Evolutionary conservation across 2,797 vertebrate species (phyloP), one percentile per base, ranked within the genome.

Genomic region (Lophotriccus pileatus): DNA sequence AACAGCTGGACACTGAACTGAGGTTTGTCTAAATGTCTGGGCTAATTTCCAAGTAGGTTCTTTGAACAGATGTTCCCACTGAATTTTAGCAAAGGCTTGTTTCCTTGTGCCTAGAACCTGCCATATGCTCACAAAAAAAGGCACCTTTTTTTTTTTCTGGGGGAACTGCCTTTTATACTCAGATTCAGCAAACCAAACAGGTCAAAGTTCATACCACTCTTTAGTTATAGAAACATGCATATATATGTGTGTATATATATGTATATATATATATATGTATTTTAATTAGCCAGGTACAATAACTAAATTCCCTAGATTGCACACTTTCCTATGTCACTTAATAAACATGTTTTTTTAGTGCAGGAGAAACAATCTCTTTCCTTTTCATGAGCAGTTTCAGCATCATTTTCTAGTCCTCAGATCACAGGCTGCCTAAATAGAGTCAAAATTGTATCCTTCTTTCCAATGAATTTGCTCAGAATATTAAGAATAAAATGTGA

Each of bases 41-140:
- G 88, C 74, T 90, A 64, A 64, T 84, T 94, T 95, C 92, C 92
- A 93, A 93, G 74, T 76, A 82, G 80, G 90, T 92, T 90, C 70
- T 94, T 76, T 82, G 63, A 94, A 89, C 70, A 95, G 77, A 93
- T 93, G 78, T 93, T 95, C 44, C 44, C 68, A 46, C 52, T 74
- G 59, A 90, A 92, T 94, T 90, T 92, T 83, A 46, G 76, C 73
- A 87, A 93, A n/a, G 16, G 14, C 23, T 81, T 17, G 23, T 84
- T 92, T 92, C 7, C 18, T 74, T 82, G 28, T 84, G 84, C 68
- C 46, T 87, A 87, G 93, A 93, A 96, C 49, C 47, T 92, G 37
- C 30, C 56, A 92, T 77, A 83, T 41, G 44, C 5, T 89, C 30
- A 62, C 14, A 21, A 5, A 25, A 25, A 53, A 50, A 39, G 6